phyloP scores from a whole-genome alignment of 2,113 vertebrate genomes.

The Ptychochromis oligacanthus region DNA sequence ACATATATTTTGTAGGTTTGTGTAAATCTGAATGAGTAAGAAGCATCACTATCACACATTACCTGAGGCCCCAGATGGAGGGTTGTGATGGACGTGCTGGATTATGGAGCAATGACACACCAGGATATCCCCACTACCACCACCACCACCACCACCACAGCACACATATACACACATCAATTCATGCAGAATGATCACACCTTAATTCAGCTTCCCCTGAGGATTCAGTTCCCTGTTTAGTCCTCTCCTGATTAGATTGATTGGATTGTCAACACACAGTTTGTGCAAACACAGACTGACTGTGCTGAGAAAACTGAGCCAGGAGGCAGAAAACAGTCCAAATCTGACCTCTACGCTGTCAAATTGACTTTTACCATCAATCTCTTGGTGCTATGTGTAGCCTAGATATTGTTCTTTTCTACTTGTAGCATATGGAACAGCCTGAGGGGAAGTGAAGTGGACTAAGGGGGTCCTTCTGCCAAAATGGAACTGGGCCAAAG shows the following conservation, averaged over 20 bases:
- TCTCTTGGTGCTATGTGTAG: background rate
- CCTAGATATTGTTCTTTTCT: conserved; percentile 36
- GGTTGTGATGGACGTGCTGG: conserved; percentile 14
- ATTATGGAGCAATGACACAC: conserved; percentile 6
- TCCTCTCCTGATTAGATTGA: background rate
- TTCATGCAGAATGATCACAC: conserved; percentile 14
- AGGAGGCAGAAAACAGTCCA: background rate
- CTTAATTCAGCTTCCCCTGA: conserved; percentile 14
- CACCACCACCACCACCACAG: background rate
- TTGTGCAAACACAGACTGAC: background rate
- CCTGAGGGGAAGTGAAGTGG: conserved; percentile 57
- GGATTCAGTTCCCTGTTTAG: background rate
- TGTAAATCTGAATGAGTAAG: conserved; percentile 4
- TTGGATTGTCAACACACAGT: background rate
- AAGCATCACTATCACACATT: background rate
- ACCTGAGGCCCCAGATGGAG: conserved; percentile 25
- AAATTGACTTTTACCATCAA: background rate
- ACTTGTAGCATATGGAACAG: conserved; percentile 58
- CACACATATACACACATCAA: conserved; percentile 7
- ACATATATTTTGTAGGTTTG: background rate
- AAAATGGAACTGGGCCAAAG: conserved; percentile 50
- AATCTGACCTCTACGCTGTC: background rate
- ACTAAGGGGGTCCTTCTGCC: conserved; percentile 31
- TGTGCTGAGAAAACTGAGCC: background rate
- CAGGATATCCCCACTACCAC: background rate